These are phyloP conservation scores for Pseudonaja textilis DNA, from an alignment of 2,113 vertebrate genomes.

Conservation along the genomic window DNA sequence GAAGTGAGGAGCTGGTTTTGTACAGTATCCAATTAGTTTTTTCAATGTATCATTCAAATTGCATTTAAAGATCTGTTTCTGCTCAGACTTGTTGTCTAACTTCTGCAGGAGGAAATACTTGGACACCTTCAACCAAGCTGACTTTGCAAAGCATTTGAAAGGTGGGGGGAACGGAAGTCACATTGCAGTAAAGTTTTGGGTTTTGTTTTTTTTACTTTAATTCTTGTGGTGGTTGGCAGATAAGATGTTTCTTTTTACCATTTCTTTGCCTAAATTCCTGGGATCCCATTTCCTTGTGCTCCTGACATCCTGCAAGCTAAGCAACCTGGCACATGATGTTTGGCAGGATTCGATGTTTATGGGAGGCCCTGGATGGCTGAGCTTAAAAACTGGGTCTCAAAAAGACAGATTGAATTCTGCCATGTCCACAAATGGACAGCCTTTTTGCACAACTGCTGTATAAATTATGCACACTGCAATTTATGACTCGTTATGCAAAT, in stretches of 20 bases:
- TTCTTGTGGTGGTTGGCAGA: not conserved
- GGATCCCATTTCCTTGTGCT: not conserved
- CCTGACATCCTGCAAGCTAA: not conserved
- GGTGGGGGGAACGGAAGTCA: not conserved
- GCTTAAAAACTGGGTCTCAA: not conserved
- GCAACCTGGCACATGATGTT: not conserved
- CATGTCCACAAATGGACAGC: not conserved
- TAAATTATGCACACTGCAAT: not conserved
- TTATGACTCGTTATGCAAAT: not conserved
- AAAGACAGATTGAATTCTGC: not conserved
- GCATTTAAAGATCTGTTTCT: constrained; percentile 65
- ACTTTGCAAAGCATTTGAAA: constrained; percentile 48
- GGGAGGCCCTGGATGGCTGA: not conserved
- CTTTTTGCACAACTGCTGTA: not conserved
- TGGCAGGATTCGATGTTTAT: rapidly evolving
- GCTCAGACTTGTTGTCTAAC: constrained; percentile 39
- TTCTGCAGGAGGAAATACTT: constrained; percentile 61
- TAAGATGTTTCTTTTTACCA: not conserved
- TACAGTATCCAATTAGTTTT: constrained; percentile 64
- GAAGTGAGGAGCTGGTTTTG: constrained; percentile 54
- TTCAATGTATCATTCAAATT: constrained; percentile 55
- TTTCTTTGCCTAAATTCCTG: not conserved
- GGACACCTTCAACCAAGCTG: constrained; percentile 44
- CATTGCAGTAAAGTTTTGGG: not conserved
- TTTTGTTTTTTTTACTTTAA: not conserved